Conservation (phyloP, 1,140 invertebrate species). For the Trachymyrmex septentrionalis region DNA sequence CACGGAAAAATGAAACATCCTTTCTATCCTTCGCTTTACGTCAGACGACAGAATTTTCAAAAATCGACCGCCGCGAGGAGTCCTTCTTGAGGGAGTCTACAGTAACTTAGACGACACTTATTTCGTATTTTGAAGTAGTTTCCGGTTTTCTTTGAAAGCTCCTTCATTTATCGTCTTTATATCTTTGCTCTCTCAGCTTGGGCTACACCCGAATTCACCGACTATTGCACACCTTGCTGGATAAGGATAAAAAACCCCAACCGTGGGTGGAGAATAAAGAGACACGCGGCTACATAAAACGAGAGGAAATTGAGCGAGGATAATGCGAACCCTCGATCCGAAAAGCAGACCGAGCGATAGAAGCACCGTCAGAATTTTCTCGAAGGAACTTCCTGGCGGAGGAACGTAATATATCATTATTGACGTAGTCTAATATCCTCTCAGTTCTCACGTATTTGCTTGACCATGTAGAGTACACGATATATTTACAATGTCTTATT, state of each 20-base stretch:
- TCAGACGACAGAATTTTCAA: conserved; percentile 49
- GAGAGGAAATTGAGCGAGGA: conserved; percentile 63
- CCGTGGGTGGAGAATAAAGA: conserved; percentile 48
- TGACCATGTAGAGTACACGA: background rate
- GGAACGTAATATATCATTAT: conserved; percentile 59
- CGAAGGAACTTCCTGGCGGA: conserved; percentile 23
- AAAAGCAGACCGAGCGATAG: conserved; percentile 48
- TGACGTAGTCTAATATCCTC: conserved; percentile 34
- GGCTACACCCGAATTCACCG: conserved; percentile 40
- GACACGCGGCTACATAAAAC: conserved; percentile 63
- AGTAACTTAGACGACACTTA: conserved; percentile 55
- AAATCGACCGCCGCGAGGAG: conserved; percentile 44
- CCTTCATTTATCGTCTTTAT: conserved; percentile 65
- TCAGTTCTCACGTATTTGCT: background rate
- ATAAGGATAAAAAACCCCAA: conserved; percentile 37
- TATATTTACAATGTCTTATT: background rate
- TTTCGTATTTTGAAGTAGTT: conserved; percentile 62
- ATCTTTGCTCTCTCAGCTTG: conserved; percentile 35
- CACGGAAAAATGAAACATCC: conserved; percentile 28
- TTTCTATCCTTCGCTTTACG: conserved; percentile 29
- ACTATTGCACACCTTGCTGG: conserved; percentile 55
- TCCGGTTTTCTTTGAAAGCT: conserved; percentile 62
- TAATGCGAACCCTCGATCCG: conserved; percentile 54
- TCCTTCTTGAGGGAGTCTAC: conserved; percentile 3
- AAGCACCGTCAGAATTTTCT: conserved; percentile 32